These are phyloP conservation scores for Aporophyla nigra DNA, from an alignment of 2,888 invertebrate species.

Conservation along the genomic window DNA sequence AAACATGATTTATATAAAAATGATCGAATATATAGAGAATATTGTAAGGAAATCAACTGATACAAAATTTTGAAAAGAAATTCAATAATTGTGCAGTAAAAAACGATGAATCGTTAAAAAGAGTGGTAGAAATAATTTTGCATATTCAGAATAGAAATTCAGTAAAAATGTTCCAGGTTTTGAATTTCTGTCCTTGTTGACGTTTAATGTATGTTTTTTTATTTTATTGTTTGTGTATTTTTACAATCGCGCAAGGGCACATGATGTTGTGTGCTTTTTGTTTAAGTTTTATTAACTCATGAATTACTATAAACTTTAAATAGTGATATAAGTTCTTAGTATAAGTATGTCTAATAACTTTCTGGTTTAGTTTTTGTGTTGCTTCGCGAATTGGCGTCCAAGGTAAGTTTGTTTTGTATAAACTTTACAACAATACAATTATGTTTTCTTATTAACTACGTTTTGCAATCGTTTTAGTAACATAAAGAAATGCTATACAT, in stretches of 20 bases:
- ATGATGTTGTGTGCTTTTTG: background rate
- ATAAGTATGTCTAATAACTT: background rate
- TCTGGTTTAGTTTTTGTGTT: slow-evolving; percentile 1
- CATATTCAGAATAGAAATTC: background rate
- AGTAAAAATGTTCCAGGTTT: background rate
- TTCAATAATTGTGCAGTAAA: accelerated
- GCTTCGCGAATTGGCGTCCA: background rate
- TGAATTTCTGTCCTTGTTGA: slow-evolving; percentile 36
- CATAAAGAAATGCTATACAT: background rate
- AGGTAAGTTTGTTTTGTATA: slow-evolving; percentile 39
- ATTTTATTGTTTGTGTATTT: slow-evolving; percentile 26
- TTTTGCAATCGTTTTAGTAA: background rate
- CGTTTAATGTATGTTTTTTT: slow-evolving; percentile 1
- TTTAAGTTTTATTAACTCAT: background rate
- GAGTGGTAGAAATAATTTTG: background rate
- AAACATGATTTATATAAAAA: background rate
- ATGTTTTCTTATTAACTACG: slow-evolving; percentile 7
- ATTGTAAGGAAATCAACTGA: too few relatives aligned
- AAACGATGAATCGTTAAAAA: background rate
- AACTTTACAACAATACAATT: background rate
- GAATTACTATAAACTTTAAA: background rate
- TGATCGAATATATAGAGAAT: background rate
- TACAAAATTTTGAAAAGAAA: too few relatives aligned
- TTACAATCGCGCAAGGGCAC: background rate
- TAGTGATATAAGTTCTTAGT: background rate